Base-by-base conservation (phyloP, 2,113 vertebrate genomes). In the Antennarius striatus region DNA sequence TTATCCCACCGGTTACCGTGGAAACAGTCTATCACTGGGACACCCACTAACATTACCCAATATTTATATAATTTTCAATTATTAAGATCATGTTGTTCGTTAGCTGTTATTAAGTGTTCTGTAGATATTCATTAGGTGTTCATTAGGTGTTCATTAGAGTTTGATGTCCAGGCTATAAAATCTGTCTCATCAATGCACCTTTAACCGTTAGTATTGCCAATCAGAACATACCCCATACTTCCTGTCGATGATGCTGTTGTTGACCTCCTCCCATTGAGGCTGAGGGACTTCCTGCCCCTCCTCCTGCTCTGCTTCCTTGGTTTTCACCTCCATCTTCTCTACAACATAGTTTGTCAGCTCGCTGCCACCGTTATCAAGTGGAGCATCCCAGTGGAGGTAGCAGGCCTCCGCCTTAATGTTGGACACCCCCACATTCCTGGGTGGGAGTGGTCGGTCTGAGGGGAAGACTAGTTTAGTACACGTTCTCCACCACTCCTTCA, bases 291-390 rank as follows among this genome's bases (percentile, higher is more conserved):
- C 85, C 69, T 86, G 57, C 40, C 81, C 88, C 22, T 91, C 88
- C 22, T 87, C 88, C 6, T 79, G 5, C 64, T 90, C 90, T 3
- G 71, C 76, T 28, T 79, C 71, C 8, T 84, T 88, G 55, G 68
- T 71, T 22, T 61, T 10, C 30, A 88, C 61, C 3, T 97, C 93
- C 51, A 92, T 96, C 85, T 92, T 96, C 82, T 99, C 96, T 77
- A 99, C 88, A 63, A 99, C 91, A 71, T 99, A 99, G 86, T 99
- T 98, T 10, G 96, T 96, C 74, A 99, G 93, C 82, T 97, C 96
- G 87, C 95, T 98, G 87, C 98, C 98, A 42, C 97, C 98, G 52
- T 95, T 93, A 83, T 98, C 96, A 56, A 94, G 82, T 32, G 98
- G 98, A 0, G 93, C 86, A 43, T 98, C 95, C 96, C 96, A 99